Percentiles rank a stretch among this genome's conserved stretches.
These are phyloP conservation scores for Megamerina dolium DNA, from an alignment of 2,888 invertebrate genomes.

Conservation along the genomic window DNA sequence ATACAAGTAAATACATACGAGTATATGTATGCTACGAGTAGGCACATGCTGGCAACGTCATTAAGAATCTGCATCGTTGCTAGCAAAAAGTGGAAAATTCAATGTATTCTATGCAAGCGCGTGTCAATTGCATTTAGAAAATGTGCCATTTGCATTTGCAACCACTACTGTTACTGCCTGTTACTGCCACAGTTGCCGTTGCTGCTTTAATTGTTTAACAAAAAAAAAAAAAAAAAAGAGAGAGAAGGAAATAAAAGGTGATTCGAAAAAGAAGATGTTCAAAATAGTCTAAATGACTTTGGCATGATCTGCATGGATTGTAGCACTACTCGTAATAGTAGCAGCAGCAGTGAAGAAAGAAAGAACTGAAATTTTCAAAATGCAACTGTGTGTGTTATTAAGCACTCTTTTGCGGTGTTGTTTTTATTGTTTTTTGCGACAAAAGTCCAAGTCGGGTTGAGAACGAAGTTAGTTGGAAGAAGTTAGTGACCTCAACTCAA, in stretches of 20 bases:
- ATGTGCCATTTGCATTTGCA: conserved; percentile 13
- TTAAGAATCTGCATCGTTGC: no score
- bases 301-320: conserved; percentile 13
- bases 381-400: background rate
- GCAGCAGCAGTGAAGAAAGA: background rate
- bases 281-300: conserved; percentile 16
- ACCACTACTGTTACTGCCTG: no score
- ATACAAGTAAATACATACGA: no score
- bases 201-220: no score
- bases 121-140: conserved; percentile 13
- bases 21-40: no score
- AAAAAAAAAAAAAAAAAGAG: background rate
- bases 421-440: no score
- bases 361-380: background rate
- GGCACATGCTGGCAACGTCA: no score
- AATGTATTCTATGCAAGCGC: conserved; percentile 7
- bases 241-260: background rate
- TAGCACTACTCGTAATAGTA: background rate
- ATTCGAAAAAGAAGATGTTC: conserved; percentile 7
- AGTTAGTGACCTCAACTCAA: no score
- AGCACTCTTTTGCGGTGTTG: conserved; percentile 1
- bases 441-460: no score
- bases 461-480: no score
- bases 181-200: no score
- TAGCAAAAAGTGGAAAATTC: no score